Base-by-base conservation (phyloP, 2,113 vertebrate genomes). In the Formicarius rufipectus region DNA sequence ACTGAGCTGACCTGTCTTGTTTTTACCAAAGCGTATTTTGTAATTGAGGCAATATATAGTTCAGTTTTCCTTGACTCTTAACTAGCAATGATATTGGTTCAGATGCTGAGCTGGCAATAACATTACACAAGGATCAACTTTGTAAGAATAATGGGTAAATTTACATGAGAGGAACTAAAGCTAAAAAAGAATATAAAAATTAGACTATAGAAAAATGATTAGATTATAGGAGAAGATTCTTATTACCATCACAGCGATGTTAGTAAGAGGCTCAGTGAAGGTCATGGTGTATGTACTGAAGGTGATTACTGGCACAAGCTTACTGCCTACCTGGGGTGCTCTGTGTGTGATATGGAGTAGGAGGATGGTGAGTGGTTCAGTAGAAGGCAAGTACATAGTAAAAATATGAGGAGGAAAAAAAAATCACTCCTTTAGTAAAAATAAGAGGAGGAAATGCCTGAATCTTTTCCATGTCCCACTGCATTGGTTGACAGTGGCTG, bases 101-200 rank as follows among this genome's bases (percentile, higher is more conserved):
- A 68, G 76, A 39, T 13, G 42, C 22, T 35, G 37, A 72, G 55
- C 9, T 63, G 37, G 8, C 9, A 67, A 53, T 79, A 79, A 16
- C 2, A 12, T 11, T 35, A 12, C 6, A 8, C 11, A 63, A 37
- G 4, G 8, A n/a, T 73, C 6, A 72, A 24, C 7, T 58, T 49
- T 35, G 8, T 33, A 53, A 85, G 39, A 39, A 4, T 7, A 63
- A 25, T 11, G 1, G 4, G 10, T 27, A 74, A 63, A 45, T 2
- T 55, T 45, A 30, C 0, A 1, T 45, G 33, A 28, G 7, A 73
- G 7, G 49, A 73, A 69, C 1, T 5, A 31, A 49, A 4, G 10
- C 47, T n/a, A 1, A 9, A 68, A 66, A 58, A n/a, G n/a, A n/a
- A n/a, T n/a, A n/a, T n/a, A n/a, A n/a, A n/a, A n/a, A n/a, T n/a